A percentile compares a stretch with the other conserved stretches of the same genome.
These are phyloP conservation scores for Gadopsis marmoratus DNA, from an alignment of 2,797 vertebrate genomes.

Conservation along the genomic window DNA sequence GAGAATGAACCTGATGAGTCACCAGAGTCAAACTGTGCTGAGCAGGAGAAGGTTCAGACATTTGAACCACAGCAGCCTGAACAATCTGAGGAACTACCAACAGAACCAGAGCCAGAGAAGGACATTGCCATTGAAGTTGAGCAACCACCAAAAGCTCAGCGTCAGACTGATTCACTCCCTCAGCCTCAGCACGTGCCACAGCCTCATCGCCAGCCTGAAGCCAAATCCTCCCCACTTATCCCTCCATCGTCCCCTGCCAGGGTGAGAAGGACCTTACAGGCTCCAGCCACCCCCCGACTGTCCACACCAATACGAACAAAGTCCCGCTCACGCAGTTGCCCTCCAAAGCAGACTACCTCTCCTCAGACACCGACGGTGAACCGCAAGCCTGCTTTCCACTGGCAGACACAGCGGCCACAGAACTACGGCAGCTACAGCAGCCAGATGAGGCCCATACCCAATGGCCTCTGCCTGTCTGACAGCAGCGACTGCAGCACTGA, in stretches of 20 bases:
- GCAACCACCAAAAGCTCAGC: conserved; percentile 36
- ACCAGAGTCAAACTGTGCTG: conserved; percentile 37
- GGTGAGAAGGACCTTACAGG: conserved; percentile 74
- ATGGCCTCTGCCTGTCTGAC: conserved; percentile 87
- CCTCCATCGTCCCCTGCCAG: conserved; percentile 77
- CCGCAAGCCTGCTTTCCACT: conserved; percentile 73
- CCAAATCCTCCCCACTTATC: conserved; percentile 49
- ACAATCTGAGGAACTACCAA: conserved; percentile 37
- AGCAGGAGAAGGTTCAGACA: conserved; percentile 40
- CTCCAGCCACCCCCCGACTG: conserved; percentile 54
- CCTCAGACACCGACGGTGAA: conserved; percentile 70
- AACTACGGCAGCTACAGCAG: conserved; percentile 77
- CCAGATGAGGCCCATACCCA: conserved; percentile 77
- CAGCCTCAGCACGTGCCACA: conserved; percentile 41
- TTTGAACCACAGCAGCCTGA: conserved; percentile 46
- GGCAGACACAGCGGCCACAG: conserved; percentile 77
- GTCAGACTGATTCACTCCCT: conserved; percentile 26
- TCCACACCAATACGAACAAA: conserved; percentile 71
- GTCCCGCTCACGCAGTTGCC: conserved; percentile 78
- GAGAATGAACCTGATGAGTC: conserved; percentile 53
- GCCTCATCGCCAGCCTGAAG: conserved; percentile 30
- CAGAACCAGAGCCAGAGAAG: conserved; percentile 33
- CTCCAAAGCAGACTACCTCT: conserved; percentile 69
- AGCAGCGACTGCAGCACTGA: conserved; percentile 86
- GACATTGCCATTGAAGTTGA: conserved; percentile 34